Evolutionary conservation across 2,797 vertebrate genomes (phyloP).

Genomic region (Vultur gryphus): DNA sequence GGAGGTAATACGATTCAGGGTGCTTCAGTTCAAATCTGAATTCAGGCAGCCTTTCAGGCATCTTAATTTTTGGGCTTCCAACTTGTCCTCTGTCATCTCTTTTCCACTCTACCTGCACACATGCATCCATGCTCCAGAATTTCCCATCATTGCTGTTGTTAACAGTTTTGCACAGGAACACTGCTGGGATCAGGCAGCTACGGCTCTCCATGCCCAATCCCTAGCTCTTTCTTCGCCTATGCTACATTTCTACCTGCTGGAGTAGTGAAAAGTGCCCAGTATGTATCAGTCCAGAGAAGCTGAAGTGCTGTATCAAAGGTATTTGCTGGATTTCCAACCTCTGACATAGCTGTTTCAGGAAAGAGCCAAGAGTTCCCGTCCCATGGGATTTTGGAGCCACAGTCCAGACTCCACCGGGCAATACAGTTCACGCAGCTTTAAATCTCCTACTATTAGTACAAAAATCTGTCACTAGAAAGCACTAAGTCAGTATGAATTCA

Average conservation of each 20-base stretch:
- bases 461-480: not conserved
- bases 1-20: accelerated
- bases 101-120: not conserved
- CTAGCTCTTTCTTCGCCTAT: not conserved
- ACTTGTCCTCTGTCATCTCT: not conserved
- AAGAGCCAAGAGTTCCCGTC: not conserved
- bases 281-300: not conserved
- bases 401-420: not conserved
- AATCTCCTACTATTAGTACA: not conserved
- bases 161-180: not conserved
- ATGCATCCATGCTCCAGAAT: too few species aligned
- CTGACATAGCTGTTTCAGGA: not conserved
- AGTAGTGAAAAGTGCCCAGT: not conserved
- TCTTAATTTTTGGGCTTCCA: not conserved
- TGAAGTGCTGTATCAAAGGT: not conserved
- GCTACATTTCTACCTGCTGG: not conserved
- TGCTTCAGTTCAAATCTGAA: not conserved
- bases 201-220: not conserved
- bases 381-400: not conserved
- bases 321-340: not conserved
- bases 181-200: not conserved
- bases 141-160: not conserved
- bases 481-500: not conserved
- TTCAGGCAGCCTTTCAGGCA: not conserved
- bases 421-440: not conserved